Conservation (phyloP, 2,797 vertebrate genomes). For the Huso huso region DNA sequence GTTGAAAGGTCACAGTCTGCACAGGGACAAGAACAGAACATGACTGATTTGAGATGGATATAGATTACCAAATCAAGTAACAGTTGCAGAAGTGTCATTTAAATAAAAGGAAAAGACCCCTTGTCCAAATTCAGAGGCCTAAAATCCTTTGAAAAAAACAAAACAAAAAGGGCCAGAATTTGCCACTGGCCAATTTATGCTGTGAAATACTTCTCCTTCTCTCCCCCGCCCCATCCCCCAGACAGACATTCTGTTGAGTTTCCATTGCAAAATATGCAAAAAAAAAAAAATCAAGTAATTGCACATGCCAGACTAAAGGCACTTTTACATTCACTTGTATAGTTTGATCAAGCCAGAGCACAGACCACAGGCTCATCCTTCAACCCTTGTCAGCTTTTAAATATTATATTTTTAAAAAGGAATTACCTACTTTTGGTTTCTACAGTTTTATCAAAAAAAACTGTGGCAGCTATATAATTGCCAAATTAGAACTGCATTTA, state of each 20-base stretch:
- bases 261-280: background rate
- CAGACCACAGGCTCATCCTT: constrained; percentile 25
- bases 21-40: constrained; percentile 49
- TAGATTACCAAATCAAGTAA: constrained; percentile 37
- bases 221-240: constrained; percentile 5
- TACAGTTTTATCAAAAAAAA: constrained; percentile 27
- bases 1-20: constrained; percentile 67
- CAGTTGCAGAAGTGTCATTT: constrained; percentile 27
- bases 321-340: constrained; percentile 45
- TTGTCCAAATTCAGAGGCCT: constrained; percentile 32
- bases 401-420: constrained; percentile 50
- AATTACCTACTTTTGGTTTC: constrained; percentile 26
- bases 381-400: constrained; percentile 42
- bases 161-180: background rate
- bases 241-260: background rate
- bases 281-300: constrained; percentile 46
- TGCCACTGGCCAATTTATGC: background rate
- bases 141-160: constrained; percentile 26
- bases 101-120: constrained; percentile 43
- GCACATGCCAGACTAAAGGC: constrained; percentile 67
- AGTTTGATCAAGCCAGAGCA: constrained; percentile 8
- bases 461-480: background rate
- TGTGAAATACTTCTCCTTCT: background rate
- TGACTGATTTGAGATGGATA: constrained; percentile 50
- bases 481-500: constrained; percentile 19